Base-by-base conservation (phyloP, 2,888 invertebrate species). In the Phymatocera aterrima region DNA sequence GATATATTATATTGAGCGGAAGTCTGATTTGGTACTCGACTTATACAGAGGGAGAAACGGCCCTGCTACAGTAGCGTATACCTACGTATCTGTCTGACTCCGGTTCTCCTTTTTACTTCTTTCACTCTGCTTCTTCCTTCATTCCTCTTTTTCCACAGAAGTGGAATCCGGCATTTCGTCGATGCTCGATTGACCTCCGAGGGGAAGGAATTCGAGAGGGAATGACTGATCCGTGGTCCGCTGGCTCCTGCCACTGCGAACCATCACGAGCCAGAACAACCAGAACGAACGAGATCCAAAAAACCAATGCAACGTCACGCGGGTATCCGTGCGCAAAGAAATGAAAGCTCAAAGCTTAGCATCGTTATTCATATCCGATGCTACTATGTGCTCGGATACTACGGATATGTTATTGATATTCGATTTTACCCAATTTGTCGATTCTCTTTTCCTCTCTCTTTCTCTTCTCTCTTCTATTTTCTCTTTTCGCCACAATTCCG, bases 151-250 rank as follows among this genome's bases (percentile, higher is more conserved):
- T 31, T 3, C 12, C 8, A 72, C 31, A 51, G 24, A 57, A 75
- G 75, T 75, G 60, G 75, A 15, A 60, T 57, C 43, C 57, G 75
- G 57, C 54, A 24, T 75, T 75, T 57, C 60, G 60, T 57, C 57
- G 72, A 72, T 54, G 72, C 72, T 72, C 72, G 51, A 72, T 72
- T 51, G 72, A 72, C 72, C 72, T 28, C 31, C 51, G 34, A 31
- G 28, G n/a, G 46, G 31, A 28, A 31, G 51, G 72, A 37, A 54
- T 75, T 51, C 54, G 57, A 75, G 57, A 75, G 75, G 75, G 75
- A 60, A 75, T 57, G 60, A 75, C 51, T 37, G 75, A 75, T 75
- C 75, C 75, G 21, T 40, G 75, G 75, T 75, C 75, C 57, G n/a
- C 31, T 43, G 24, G 40, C 75, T 75, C 15, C 57, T 75, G 40